phyloP scores from a whole-genome alignment of 2,113 vertebrate species.

The Condylura cristata region DNA sequence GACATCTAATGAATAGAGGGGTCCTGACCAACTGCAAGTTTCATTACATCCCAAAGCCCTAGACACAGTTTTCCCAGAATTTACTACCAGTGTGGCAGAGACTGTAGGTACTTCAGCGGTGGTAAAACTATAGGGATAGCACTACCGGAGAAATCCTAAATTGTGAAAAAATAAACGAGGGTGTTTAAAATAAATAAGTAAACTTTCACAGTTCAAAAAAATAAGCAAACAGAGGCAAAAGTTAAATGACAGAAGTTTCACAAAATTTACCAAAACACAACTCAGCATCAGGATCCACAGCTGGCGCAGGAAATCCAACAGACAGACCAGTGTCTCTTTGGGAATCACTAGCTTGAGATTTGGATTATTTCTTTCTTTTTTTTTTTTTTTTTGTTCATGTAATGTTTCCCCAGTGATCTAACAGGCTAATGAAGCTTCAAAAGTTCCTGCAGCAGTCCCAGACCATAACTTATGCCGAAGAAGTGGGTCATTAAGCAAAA shows the following conservation, averaged over 20 bases:
- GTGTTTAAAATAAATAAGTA: too few relatives aligned
- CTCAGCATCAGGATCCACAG: not conserved
- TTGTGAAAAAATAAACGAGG: too few relatives aligned
- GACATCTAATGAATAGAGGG: constrained; percentile 11
- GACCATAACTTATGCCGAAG: constrained; percentile 55
- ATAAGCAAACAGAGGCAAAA: not conserved
- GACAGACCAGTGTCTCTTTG: not conserved
- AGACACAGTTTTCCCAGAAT: constrained; percentile 45
- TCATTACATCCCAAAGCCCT: constrained; percentile 31
- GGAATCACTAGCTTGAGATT: not conserved
- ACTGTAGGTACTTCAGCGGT: too few relatives aligned
- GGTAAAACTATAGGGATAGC: too few relatives aligned
- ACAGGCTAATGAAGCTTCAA: constrained; percentile 70
- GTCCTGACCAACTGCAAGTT: not conserved
- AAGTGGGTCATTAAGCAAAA: constrained; percentile 74
- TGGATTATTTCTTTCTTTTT: constrained; percentile 47
- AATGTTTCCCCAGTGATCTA: constrained; percentile 46
- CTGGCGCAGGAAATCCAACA: not conserved
- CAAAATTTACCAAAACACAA: not conserved
- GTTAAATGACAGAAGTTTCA: not conserved
- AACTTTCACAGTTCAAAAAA: too few relatives aligned
- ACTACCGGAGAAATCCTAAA: too few relatives aligned
- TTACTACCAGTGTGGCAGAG: not conserved
- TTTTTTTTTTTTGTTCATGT: constrained; percentile 57
- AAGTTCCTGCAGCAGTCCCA: constrained; percentile 27